Evolutionary conservation across 2,113 vertebrate genomes (phyloP).

Genomic region (Brachyhypopomus occidentalis): DNA sequence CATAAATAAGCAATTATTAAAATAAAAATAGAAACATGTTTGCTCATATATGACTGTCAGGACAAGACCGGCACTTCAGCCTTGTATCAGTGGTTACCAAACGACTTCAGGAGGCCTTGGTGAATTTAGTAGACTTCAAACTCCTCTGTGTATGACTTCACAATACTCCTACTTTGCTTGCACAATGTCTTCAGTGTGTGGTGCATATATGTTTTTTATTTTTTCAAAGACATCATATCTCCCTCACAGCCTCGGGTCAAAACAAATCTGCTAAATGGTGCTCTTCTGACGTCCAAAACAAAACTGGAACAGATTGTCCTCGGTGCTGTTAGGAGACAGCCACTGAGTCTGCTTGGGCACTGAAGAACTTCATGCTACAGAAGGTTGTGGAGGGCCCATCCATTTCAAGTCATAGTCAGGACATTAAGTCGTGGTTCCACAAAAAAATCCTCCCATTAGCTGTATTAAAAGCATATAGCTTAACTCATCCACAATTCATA

Average conservation of each 20-base stretch:
- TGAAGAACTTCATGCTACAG: background rate
- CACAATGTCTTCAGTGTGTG: background rate
- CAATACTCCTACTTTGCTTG: background rate
- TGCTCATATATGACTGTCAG: too few relatives aligned
- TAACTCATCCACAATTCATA: too few relatives aligned
- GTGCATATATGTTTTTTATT: background rate
- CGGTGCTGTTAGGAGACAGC: background rate
- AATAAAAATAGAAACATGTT: too few relatives aligned
- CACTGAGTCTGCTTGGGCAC: background rate
- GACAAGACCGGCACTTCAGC: background rate
- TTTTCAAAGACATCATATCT: constrained; percentile 7
- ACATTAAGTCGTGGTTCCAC: background rate
- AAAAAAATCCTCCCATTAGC: too few relatives aligned
- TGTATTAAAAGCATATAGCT: too few relatives aligned
- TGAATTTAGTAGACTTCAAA: background rate
- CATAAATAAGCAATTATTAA: too few relatives aligned
- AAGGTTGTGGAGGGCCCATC: background rate
- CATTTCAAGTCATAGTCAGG: background rate
- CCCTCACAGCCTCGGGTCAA: background rate
- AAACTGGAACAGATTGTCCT: background rate
- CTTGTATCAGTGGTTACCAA: background rate
- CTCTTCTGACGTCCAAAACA: constrained; percentile 4
- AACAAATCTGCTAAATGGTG: background rate
- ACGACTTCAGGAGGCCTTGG: background rate
- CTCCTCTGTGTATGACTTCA: background rate